These are phyloP conservation scores for Amphiprion ocellaris DNA, from an alignment of 2,113 vertebrate species.

Conservation along the genomic window DNA sequence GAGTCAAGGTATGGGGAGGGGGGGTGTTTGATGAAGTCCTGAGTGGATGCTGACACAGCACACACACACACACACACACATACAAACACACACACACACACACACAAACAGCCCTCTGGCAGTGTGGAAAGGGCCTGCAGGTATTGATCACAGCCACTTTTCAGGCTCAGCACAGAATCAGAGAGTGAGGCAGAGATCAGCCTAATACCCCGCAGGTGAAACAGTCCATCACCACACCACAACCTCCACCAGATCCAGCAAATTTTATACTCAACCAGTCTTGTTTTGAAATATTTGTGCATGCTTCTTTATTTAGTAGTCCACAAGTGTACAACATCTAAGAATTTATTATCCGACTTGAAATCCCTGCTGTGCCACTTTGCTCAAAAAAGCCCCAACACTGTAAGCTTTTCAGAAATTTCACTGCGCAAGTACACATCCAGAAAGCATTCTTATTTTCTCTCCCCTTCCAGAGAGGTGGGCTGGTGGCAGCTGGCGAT, in stretches of 20 bases:
- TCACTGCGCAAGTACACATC: neutral
- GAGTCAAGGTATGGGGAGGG: slow-evolving; percentile 26
- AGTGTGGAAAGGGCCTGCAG: slow-evolving; percentile 75
- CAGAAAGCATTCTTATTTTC: slow-evolving; percentile 25
- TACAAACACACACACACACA: slow-evolving; percentile 50
- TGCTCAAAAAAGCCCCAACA: slow-evolving; percentile 22
- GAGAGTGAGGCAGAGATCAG: slow-evolving; percentile 56
- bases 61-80: slow-evolving; percentile 44
- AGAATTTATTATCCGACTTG: slow-evolving; percentile 20
- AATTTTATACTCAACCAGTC: slow-evolving; percentile 41
- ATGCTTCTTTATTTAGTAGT: slow-evolving; percentile 31
- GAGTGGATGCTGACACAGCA: slow-evolving; percentile 82
- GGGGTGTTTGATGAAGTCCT: slow-evolving; percentile 77
- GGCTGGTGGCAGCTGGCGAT: slow-evolving; percentile 61
- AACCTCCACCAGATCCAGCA: slow-evolving; percentile 32
- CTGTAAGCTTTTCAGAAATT: slow-evolving; percentile 1
- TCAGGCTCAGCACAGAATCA: slow-evolving; percentile 78
- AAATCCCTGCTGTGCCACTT: slow-evolving; percentile 29
- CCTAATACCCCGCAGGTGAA: slow-evolving; percentile 37
- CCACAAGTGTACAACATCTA: slow-evolving; percentile 20
- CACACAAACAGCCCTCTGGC: slow-evolving; percentile 66
- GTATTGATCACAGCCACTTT: slow-evolving; percentile 84
- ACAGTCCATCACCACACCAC: slow-evolving; percentile 47
- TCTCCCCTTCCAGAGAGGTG: slow-evolving; percentile 30
- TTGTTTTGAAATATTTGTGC: slow-evolving; percentile 19